These are phyloP conservation scores for Aphelenchoides fujianensis DNA, from an alignment of 1,140 invertebrate genomes.

Conservation along the genomic window DNA sequence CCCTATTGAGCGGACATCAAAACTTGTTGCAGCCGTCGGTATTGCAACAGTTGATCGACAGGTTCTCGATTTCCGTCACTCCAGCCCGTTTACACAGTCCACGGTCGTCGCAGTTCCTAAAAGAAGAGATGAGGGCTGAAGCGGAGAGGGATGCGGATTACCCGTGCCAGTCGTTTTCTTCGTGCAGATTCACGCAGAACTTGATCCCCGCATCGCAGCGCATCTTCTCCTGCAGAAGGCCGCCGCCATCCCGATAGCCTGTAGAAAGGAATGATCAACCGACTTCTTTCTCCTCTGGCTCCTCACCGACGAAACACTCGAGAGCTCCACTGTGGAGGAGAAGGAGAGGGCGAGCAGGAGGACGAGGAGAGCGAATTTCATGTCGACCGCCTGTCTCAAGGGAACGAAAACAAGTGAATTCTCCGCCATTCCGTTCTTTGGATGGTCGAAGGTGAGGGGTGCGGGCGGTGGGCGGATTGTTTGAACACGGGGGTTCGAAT, in stretches of 20 bases:
- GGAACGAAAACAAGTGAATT: neutral
- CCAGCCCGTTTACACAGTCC: neutral
- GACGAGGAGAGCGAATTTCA: neutral
- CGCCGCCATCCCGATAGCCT: neutral
- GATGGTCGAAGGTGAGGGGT: neutral
- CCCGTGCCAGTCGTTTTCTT: neutral
- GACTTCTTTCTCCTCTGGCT: neutral
- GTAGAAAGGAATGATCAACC: neutral
- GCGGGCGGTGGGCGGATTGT: neutral
- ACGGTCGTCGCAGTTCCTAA: constrained; percentile 4
- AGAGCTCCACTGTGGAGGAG: neutral
- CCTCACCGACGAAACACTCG: neutral
- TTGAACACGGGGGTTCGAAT: neutral
- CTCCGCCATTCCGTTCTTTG: neutral
- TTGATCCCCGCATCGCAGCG: neutral
- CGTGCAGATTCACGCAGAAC: neutral
- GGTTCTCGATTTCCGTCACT: neutral
- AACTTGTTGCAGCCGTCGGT: neutral
- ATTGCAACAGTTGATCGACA: constrained; percentile 7
- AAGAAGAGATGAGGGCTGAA: too few relatives aligned
- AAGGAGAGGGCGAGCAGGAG: neutral
- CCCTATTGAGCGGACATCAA: too few relatives aligned
- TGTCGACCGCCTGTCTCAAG: too few relatives aligned
- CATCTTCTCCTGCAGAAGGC: neutral
- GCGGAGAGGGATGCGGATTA: too few relatives aligned